Conservation (phyloP, 1,140 invertebrate species). For the Halesus radiatus region DNA sequence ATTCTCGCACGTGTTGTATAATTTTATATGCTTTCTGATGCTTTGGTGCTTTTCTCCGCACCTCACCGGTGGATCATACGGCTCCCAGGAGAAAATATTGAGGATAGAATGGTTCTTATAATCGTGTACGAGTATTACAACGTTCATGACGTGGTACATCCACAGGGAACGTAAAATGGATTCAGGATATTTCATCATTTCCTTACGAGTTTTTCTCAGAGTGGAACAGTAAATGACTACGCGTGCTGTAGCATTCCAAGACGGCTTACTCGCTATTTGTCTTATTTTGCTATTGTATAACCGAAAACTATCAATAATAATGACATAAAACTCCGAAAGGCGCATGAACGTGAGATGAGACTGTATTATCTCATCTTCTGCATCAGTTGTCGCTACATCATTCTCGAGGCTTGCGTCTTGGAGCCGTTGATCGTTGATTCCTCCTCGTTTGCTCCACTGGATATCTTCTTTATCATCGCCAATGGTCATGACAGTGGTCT, state of each 20-base stretch:
- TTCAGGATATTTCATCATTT: constrained; percentile 48
- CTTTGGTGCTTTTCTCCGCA: constrained; percentile 54
- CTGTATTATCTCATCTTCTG: constrained; percentile 51
- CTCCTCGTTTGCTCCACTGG: neutral
- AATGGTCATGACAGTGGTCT: constrained; percentile 46
- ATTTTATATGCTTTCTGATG: constrained; percentile 19
- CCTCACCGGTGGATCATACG: constrained; percentile 53
- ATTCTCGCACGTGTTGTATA: constrained; percentile 41
- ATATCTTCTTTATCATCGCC: constrained; percentile 48
- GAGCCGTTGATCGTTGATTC: neutral
- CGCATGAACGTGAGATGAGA: constrained; percentile 51
- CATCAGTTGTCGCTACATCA: constrained; percentile 29
- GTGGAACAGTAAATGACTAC: constrained; percentile 49
- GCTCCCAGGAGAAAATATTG: constrained; percentile 53
- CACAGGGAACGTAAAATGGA: constrained; percentile 50
- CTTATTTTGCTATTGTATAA: constrained; percentile 55
- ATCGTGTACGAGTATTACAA: constrained; percentile 46
- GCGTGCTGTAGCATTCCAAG: constrained; percentile 52
- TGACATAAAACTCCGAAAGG: constrained; percentile 50
- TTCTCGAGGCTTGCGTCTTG: constrained; percentile 39
- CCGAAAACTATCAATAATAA: constrained; percentile 51
- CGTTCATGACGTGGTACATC: constrained; percentile 53
- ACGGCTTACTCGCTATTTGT: constrained; percentile 45
- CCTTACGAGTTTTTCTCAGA: neutral
- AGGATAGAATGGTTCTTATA: constrained; percentile 44